A percentile compares a stretch with the other conserved stretches of the same genome.
Conservation (phyloP, 1,140 invertebrate species). For the Drosophila sulfurigaster region DNA sequence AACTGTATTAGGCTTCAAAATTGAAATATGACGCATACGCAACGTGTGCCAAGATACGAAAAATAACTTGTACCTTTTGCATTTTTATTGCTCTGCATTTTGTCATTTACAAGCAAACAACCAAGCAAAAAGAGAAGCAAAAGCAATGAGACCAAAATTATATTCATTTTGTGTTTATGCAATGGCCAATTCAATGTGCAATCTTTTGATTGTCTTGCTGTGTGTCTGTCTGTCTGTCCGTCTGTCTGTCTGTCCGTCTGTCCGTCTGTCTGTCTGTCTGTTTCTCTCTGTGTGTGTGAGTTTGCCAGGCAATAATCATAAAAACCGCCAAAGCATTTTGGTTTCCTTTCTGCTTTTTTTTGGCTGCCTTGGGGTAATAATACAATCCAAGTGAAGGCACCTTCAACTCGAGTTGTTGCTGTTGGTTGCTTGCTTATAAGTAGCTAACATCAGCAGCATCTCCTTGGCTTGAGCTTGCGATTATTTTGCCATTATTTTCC, state of each 20-base stretch:
- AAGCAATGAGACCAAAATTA: conserved; percentile 45
- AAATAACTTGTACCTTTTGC: conserved; percentile 31
- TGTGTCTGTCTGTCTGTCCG: conserved; percentile 12
- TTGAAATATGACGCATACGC: conserved; percentile 40
- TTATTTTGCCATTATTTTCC: conserved; percentile 83
- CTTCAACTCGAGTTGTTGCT: conserved; percentile 23
- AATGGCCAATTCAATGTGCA: conserved; percentile 77
- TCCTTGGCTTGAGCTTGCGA: conserved; percentile 67
- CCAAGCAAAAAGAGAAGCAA: conserved; percentile 34
- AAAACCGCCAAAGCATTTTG: conserved; percentile 70
- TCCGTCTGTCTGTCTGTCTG: conserved; percentile 11
- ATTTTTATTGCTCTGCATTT: conserved; percentile 49
- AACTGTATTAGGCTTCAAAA: background rate
- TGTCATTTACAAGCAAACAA: conserved; percentile 12
- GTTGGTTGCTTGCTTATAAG: background rate
- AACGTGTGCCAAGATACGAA: conserved; percentile 1
- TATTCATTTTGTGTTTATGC: conserved; percentile 64
- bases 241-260: conserved; percentile 19
- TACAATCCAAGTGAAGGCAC: conserved; percentile 41
- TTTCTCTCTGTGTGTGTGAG: conserved; percentile 34
- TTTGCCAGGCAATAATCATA: conserved; percentile 75
- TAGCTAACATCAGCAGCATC: conserved; percentile 8
- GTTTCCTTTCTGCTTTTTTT: conserved; percentile 26
- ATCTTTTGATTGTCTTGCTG: conserved; percentile 46
- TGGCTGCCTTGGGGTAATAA: conserved; percentile 66